These are phyloP conservation scores for Itoplectis maculator DNA, from an alignment of 2,888 invertebrate genomes.

Conservation along the genomic window DNA sequence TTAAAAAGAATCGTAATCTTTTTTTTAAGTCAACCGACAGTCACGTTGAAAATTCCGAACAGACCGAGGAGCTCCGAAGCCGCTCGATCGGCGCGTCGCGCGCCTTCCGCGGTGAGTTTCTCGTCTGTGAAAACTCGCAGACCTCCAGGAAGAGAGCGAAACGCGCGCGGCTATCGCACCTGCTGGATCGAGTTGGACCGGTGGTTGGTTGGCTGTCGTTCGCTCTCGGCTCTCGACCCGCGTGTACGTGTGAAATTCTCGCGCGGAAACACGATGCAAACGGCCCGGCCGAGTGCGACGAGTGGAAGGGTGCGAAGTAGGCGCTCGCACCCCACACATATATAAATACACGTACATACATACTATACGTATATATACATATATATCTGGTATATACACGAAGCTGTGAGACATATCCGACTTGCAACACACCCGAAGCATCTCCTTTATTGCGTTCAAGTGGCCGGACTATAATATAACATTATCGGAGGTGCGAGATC, in stretches of 20 bases:
- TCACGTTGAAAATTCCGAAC: too few species aligned
- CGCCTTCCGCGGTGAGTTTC: not conserved
- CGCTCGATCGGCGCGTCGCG: too few species aligned
- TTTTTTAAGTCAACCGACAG: too few species aligned
- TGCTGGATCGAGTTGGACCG: slow-evolving; percentile 14
- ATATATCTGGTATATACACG: slow-evolving; percentile 4
- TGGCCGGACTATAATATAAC: slow-evolving; percentile 69
- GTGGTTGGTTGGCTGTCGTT: not conserved
- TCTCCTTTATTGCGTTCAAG: slow-evolving; percentile 66
- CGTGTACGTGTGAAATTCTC: slow-evolving; percentile 11
- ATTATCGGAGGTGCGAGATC: slow-evolving; percentile 72
- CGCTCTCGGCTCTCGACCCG: not conserved
- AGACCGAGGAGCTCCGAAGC: too few species aligned
- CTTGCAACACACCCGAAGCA: slow-evolving; percentile 57
- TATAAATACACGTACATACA: not conserved
- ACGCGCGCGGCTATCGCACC: not conserved
- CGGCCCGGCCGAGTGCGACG: slow-evolving; percentile 7
- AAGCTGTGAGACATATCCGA: slow-evolving; percentile 34
- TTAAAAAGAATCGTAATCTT: too few species aligned
- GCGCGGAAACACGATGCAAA: slow-evolving; percentile 5
- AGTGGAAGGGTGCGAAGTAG: slow-evolving; percentile 46
- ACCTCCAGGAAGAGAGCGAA: not conserved
- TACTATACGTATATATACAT: not conserved
- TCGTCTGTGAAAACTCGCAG: not conserved
- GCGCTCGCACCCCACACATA: not conserved